Evolutionary conservation across 2,888 invertebrate genomes (phyloP), one percentile per base, ranked within the genome.

Genomic region (Oscheius sp.): DNA sequence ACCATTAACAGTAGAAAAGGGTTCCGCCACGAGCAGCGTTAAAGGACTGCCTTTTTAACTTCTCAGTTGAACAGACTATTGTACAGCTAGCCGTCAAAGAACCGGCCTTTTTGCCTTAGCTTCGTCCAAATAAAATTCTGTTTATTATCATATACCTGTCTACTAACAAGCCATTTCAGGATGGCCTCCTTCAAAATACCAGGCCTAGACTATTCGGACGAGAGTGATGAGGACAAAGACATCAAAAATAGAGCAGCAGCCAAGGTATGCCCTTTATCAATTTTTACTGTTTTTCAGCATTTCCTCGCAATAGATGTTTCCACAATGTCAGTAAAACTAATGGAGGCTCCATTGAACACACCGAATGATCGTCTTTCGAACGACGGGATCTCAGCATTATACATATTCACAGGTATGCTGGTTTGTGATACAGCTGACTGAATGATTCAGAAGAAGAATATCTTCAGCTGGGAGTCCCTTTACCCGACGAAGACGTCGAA

Each of bases 101-200:
- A 21, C 21, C 21, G 21, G 21, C 21, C 21, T 21, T 21, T 21
- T 21, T 21, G 21, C 21, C 21, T 21, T 21, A 21, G 21, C 21
- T 21, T 21, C 21, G 21, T 21, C 21, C 21, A 21, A 21, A 21
- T 21, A 21, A 21, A 21, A 21, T 21, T 21, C 21, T 21, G 21
- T 21, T 21, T 21, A 21, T 21, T 0, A 21, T 21, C 21, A 21
- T 21, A 21, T 21, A 21, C 21, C 21, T 21, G 21, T 21, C 21
- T 21, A 21, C 21, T 21, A 21, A 21, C 21, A 21, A 21, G 21
- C 42, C 7, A 42, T 53, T 53, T 29, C 53, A 53, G 29, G 10
- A 59, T 72, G 62, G 13, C 57, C 32, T 13, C 48, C 37, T 47
- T 72, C 48, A 62, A 60, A 35, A 72, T 72, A 4, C 71, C 71